phyloP scores from a whole-genome alignment of 2,113 vertebrate species.

The Agelaius tricolor region DNA sequence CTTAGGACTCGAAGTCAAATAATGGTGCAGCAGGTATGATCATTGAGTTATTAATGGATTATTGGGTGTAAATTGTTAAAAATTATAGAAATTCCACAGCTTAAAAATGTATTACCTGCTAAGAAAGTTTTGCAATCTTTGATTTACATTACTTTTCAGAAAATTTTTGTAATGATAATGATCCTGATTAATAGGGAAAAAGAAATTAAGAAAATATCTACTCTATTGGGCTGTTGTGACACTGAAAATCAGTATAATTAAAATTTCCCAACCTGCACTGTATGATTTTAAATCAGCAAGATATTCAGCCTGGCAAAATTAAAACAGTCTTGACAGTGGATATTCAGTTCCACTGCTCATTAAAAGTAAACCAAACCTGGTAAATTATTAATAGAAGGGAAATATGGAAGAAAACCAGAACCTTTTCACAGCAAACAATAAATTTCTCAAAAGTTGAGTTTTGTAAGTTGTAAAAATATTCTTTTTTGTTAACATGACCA shows the following conservation, averaged over 20 bases:
- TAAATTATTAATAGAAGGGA: constrained; percentile 15
- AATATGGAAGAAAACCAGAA: background rate
- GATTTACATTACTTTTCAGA: background rate
- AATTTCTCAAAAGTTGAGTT: background rate
- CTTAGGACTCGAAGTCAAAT: background rate
- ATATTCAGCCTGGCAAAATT: background rate
- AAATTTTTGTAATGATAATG: background rate
- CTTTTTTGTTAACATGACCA: background rate
- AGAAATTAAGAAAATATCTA: background rate
- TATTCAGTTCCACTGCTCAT: background rate
- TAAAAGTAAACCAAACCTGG: background rate
- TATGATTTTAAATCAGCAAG: background rate
- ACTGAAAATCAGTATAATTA: background rate
- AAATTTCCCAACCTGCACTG: background rate
- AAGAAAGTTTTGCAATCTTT: background rate
- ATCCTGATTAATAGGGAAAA: background rate
- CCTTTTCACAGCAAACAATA: background rate
- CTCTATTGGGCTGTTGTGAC: background rate
- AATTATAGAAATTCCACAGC: background rate
- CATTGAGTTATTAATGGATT: background rate
- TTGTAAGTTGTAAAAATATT: background rate
- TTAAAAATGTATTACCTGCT: background rate
- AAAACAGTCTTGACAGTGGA: background rate
- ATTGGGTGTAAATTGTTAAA: background rate
- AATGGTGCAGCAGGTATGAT: background rate